Evolutionary conservation across 2,113 vertebrate species (phyloP), one percentile per base, ranked within the genome.

Genomic region (Macheiramphus alcinus): DNA sequence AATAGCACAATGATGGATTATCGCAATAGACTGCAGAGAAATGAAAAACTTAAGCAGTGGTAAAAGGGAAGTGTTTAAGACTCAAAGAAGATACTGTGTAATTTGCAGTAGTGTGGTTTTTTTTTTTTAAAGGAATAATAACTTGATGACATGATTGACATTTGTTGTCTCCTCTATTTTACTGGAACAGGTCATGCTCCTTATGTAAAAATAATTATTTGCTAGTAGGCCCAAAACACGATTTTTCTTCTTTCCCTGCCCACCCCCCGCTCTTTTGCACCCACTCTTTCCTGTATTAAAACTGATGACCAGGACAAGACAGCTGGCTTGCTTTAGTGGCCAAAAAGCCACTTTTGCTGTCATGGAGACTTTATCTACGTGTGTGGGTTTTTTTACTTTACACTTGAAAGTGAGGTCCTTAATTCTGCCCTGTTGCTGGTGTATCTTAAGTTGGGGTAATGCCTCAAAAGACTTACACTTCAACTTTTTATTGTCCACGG

Each of bases 181-280:
- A 43, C 17, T 70, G 58, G 61, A 42, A n/a, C 32, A 43, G 21
- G 36, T 84, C 16, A 34, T 47, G 26, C 13, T 59, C 27, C 32
- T 47, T 80, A 34, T 13, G n/a, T 82, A 43, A 82, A 59, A 78
- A 61, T 50, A 55, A 45, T 66, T 47, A 53, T 18, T 31, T 72
- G 17, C 48, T 70, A 26, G 23, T 74, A 61, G 25, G 16, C 42
- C 14, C 17, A 34, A 74, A 56, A 10, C 6, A 11, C 3, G 13
- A 6, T 26, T 58, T 87, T 43, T 63, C 21, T 42, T 58, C 12
- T 42, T 34, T 48, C 12, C 12, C 48, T 48, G 48, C 19, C 7
- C 4, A 3, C 4, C 4, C 4, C 16, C 3, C 7, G 3, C 7
- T 2, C 5, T 4, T 10, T 70, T 38, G 19, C 27, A 52, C 27